Evolutionary conservation across 1,140 invertebrate genomes (phyloP), one percentile per base, ranked within the genome.

Genomic region (Ceratina calcarata): DNA sequence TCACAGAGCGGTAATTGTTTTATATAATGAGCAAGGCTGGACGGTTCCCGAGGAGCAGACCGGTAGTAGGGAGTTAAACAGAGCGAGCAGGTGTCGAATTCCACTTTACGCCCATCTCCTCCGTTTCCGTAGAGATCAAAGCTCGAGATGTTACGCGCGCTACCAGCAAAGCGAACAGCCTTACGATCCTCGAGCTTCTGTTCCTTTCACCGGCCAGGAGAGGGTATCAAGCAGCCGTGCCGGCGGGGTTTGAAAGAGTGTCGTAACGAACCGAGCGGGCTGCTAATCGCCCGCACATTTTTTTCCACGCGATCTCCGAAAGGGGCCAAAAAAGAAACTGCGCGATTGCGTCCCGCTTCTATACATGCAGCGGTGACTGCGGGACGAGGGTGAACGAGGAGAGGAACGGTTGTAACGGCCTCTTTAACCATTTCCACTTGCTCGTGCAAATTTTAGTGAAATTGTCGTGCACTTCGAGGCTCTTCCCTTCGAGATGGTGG

Each of bases 391-490:
- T 3, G 45, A 16, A 1, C 24, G 27, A 15, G 6, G 24, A 8
- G 49, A 45, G 32, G 51, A 15, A 8, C 57, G 66, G 62, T 49
- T 76, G 49, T 76, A 67, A 62, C 58, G 64, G 58, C 45, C 64
- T 37, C 68, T 72, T 72, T 76, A 67, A 76, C 64, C 55, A 49
- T 80, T 62, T 80, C 65, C 57, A 53, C 71, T 75, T 68, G 20
- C 64, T 20, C 49, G 72, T 80, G 72, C 78, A 80, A 76, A 80
- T 80, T 80, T 80, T 80, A 80, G 73, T 27, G 55, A 67, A 76
- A 67, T 80, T 67, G 78, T 80, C 78, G 72, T 57, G 51, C 72
- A 75, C 66, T 80, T 22, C 51, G 16, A 68, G 57, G 51, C 64
- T 69, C 58, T 68, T 69, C 65, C 64, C 72, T 69, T 80, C 78